phyloP scores from a whole-genome alignment of 2,888 invertebrate genomes.

The Tetramorium bicarinatum region DNA sequence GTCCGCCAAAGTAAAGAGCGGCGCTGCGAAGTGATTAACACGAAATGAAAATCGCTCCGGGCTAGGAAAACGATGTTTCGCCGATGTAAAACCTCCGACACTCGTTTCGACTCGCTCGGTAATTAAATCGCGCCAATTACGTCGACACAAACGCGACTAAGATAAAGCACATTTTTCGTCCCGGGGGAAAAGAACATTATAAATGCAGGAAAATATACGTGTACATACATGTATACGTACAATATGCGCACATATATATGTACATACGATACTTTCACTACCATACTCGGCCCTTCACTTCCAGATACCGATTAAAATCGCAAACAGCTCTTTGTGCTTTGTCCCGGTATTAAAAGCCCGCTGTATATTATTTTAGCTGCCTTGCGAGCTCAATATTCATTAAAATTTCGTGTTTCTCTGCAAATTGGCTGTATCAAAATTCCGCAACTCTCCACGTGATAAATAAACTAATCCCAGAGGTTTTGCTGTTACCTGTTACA shows the following conservation, averaged over 20 bases:
- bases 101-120: conserved; percentile 37
- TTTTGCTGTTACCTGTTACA: conserved; percentile 27
- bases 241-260: too few species aligned
- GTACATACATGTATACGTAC: too few species aligned
- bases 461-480: conserved; percentile 27
- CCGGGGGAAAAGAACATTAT: conserved; percentile 2
- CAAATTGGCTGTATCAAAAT: conserved; percentile 23
- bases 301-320: conserved; percentile 39
- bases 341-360: conserved; percentile 9
- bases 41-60: conserved; percentile 66
- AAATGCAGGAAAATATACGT: neutral
- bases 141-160: conserved; percentile 36
- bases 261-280: too few species aligned
- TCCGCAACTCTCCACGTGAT: conserved; percentile 19
- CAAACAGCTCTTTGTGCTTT: conserved; percentile 24
- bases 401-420: conserved; percentile 2
- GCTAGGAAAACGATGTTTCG: conserved; percentile 60
- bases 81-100: conserved; percentile 41
- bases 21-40: conserved; percentile 61
- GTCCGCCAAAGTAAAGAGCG: conserved; percentile 64
- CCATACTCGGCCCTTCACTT: neutral
- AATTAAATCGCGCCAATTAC: conserved; percentile 59
- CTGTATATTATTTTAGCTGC: neutral
- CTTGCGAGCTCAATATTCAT: conserved; percentile 12
- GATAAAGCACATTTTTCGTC: conserved; percentile 42